Conservation (phyloP, 2,113 vertebrate species). For the Zosterops lateralis region DNA sequence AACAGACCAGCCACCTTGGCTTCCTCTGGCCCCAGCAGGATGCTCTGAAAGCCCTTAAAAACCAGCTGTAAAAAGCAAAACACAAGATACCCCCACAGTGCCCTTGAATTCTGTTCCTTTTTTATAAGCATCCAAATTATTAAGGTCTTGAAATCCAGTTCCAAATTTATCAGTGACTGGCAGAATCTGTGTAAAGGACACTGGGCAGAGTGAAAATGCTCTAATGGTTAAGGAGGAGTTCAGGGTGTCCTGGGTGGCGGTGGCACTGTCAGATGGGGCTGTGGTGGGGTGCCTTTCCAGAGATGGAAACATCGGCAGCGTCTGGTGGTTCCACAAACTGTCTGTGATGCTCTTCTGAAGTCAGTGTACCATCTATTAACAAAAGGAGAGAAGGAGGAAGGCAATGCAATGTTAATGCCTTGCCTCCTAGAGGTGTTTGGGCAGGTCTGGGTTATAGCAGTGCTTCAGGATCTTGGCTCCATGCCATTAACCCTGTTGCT, state of each 20-base stretch:
- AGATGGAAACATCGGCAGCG: neutral
- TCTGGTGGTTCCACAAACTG: neutral
- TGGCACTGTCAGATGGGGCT: rapidly evolving
- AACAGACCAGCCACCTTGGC: neutral
- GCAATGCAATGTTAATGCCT: neutral
- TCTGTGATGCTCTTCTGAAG: neutral
- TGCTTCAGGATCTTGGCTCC: neutral
- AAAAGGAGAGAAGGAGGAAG: neutral
- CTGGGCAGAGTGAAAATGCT: neutral
- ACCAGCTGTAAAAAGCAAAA: neutral
- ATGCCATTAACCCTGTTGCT: neutral
- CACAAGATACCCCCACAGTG: neutral
- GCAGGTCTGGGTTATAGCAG: neutral
- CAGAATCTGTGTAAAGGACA: neutral
- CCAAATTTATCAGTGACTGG: neutral
- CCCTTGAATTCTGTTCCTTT: neutral
- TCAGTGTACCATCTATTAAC: neutral
- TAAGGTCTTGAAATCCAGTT: neutral
- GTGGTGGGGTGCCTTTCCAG: neutral
- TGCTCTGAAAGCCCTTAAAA: neutral
- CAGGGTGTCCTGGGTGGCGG: neutral
- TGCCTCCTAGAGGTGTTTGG: neutral
- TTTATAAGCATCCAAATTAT: neutral
- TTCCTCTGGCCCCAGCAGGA: neutral
- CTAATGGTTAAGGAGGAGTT: neutral